These are phyloP conservation scores for Achroia grisella DNA, from an alignment of 1,140 invertebrate genomes.

Conservation along the genomic window DNA sequence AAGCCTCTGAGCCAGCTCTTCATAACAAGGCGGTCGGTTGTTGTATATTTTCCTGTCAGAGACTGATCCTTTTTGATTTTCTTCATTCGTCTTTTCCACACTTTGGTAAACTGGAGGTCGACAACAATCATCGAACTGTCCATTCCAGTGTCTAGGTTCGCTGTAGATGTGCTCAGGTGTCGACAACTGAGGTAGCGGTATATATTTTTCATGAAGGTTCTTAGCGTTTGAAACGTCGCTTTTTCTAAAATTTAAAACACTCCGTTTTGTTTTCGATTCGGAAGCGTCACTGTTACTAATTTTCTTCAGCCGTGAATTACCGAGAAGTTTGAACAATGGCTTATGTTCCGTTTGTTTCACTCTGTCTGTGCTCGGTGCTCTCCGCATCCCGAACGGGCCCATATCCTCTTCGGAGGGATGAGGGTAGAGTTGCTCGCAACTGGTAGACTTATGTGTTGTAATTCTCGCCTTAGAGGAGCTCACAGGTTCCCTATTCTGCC, in stretches of 20 bases:
- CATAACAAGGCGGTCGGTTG: conserved; percentile 64
- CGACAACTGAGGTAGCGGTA: conserved; percentile 51
- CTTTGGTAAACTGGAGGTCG: conserved; percentile 56
- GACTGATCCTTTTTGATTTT: conserved; percentile 37
- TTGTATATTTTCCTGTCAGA: conserved; percentile 57
- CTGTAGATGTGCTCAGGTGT: conserved; percentile 61
- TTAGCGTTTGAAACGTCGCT: conserved; percentile 49
- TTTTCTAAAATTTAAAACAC: conserved; percentile 61
- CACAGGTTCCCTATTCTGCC: conserved; percentile 59
- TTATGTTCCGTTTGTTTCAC: conserved; percentile 59
- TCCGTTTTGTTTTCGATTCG: conserved; percentile 47
- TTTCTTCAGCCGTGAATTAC: conserved; percentile 58
- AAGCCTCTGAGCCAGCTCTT: conserved; percentile 58
- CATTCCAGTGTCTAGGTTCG: conserved; percentile 52
- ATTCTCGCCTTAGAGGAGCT: conserved; percentile 43
- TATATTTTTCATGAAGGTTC: conserved; percentile 65
- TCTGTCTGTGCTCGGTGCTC: conserved; percentile 65
- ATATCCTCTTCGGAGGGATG: conserved; percentile 57
- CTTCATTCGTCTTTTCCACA: conserved; percentile 59
- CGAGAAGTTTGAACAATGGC: conserved; percentile 62
- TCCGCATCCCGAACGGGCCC: conserved; percentile 53
- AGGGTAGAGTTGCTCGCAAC: conserved; percentile 65
- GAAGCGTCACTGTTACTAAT: conserved; percentile 42
- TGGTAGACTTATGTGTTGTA: conserved; percentile 67
- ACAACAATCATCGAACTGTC: conserved; percentile 50